Conservation (phyloP, 2,113 vertebrate genomes). For the Eretmochelys imbricata region DNA sequence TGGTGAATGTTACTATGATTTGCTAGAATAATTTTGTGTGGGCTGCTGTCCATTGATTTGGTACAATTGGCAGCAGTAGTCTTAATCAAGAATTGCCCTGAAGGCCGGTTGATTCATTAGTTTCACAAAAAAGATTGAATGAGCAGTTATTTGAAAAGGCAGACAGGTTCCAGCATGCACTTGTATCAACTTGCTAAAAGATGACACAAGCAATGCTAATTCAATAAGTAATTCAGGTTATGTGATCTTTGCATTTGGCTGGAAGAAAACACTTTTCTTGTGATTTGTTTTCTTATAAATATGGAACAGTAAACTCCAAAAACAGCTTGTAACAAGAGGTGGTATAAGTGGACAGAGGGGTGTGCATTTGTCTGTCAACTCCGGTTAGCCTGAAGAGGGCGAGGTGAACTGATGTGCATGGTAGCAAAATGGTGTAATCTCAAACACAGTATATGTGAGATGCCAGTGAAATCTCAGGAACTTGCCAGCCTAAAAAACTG, state of each 20-base stretch:
- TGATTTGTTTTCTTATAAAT: background rate
- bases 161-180: slow-evolving; percentile 29
- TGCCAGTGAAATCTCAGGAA: background rate
- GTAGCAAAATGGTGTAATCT: background rate
- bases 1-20: slow-evolving; percentile 64
- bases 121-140: slow-evolving; percentile 40
- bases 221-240: background rate
- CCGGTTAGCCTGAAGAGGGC: background rate
- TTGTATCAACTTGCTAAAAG: slow-evolving; percentile 12
- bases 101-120: slow-evolving; percentile 48
- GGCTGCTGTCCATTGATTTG: slow-evolving; percentile 21
- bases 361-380: background rate
- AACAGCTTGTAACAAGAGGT: background rate
- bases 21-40: slow-evolving; percentile 38
- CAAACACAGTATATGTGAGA: background rate
- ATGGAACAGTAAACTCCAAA: background rate
- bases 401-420: background rate
- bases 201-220: slow-evolving; percentile 19
- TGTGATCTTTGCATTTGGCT: slow-evolving; percentile 27
- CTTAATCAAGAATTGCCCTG: slow-evolving; percentile 40
- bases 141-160: slow-evolving; percentile 60
- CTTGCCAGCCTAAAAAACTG: background rate
- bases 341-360: background rate
- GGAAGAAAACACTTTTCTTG: background rate
- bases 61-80: slow-evolving; percentile 53